Evolutionary conservation across 2,888 invertebrate species (phyloP).

Genomic region (Meganola albula): DNA sequence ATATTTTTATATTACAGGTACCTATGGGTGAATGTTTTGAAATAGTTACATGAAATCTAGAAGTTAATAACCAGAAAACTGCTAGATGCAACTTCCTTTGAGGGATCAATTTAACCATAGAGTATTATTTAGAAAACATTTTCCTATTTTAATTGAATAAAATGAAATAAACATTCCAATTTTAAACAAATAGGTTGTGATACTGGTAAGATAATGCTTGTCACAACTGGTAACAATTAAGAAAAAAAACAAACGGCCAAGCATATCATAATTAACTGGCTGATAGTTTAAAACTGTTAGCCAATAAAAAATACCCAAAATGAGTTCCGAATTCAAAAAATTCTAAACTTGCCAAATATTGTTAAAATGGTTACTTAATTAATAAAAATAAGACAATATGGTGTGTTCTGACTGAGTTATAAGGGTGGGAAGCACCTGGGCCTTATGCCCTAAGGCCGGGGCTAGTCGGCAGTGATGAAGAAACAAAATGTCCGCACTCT

Average conservation of each 20-base stretch:
- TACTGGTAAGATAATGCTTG: conserved; percentile 32
- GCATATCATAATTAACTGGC: conserved; percentile 41
- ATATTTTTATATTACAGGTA: conserved; percentile 27
- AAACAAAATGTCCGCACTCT: conserved; percentile 99
- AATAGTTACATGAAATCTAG: conserved; percentile 26
- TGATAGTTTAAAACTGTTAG: conserved; percentile 28
- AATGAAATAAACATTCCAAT: conserved; percentile 20
- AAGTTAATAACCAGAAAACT: conserved; percentile 24
- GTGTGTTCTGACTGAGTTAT: conserved; percentile 40
- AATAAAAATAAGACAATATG: conserved; percentile 38
- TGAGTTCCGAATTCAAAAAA: conserved; percentile 38
- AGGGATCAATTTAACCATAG: conserved; percentile 69
- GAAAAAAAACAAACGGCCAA: conserved; percentile 27
- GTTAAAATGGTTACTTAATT: conserved; percentile 53
- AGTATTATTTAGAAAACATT: conserved; percentile 39
- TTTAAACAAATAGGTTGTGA: conserved; percentile 38
- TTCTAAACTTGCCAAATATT: conserved; percentile 16
- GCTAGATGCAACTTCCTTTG: conserved; percentile 45
- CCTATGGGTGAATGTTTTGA: conserved; percentile 26
- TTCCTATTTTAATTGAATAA: conserved; percentile 21
- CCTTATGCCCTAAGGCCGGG: conserved; percentile 57
- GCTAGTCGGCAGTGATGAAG: conserved; percentile 88
- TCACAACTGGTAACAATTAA: conserved; percentile 26
- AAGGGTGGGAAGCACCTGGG: conserved; percentile 42
- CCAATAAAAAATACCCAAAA: conserved; percentile 29